Conservation (phyloP, 1,140 invertebrate genomes). For the Drosophila repletoides region DNA sequence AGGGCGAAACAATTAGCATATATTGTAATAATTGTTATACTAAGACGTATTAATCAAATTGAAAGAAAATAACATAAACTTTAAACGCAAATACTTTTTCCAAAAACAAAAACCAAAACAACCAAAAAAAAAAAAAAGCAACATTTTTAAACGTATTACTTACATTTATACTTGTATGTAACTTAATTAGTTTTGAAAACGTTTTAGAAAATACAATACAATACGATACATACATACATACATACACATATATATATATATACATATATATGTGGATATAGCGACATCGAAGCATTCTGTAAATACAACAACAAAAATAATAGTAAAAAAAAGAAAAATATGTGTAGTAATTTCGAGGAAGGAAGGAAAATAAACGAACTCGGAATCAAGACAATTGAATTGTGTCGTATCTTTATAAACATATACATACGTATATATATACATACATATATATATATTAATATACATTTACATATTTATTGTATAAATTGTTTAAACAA, state of each 20-base stretch:
- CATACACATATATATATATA: slow-evolving; percentile 16
- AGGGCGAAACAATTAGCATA: slow-evolving; percentile 65
- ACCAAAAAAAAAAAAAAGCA: slow-evolving; percentile 39
- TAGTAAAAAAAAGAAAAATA: slow-evolving; percentile 10
- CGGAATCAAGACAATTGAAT: slow-evolving; percentile 44
- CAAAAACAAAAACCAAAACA: slow-evolving; percentile 34
- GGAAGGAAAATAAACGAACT: slow-evolving; percentile 16
- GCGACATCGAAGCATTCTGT: slow-evolving; percentile 80
- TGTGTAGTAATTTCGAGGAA: slow-evolving; percentile 26
- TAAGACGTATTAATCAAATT: slow-evolving; percentile 78
- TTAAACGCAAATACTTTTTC: slow-evolving; percentile 69
- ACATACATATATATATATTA: slow-evolving; percentile 6
- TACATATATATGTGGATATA: slow-evolving; percentile 45
- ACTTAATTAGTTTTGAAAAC: slow-evolving; percentile 75
- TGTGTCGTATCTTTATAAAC: slow-evolving; percentile 30
- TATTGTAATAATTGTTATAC: slow-evolving; percentile 68
- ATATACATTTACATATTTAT: slow-evolving; percentile 29
- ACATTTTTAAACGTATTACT: slow-evolving; percentile 71
- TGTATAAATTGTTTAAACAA: slow-evolving; percentile 35
- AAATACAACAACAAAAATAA: slow-evolving; percentile 54
- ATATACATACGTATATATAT: neutral
- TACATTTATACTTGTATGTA: slow-evolving; percentile 61
- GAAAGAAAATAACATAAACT: slow-evolving; percentile 50
- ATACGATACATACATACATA: slow-evolving; percentile 9
- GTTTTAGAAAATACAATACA: slow-evolving; percentile 65